phyloP scores from a whole-genome alignment of 2,888 invertebrate genomes.

The Cerastoderma edule region DNA sequence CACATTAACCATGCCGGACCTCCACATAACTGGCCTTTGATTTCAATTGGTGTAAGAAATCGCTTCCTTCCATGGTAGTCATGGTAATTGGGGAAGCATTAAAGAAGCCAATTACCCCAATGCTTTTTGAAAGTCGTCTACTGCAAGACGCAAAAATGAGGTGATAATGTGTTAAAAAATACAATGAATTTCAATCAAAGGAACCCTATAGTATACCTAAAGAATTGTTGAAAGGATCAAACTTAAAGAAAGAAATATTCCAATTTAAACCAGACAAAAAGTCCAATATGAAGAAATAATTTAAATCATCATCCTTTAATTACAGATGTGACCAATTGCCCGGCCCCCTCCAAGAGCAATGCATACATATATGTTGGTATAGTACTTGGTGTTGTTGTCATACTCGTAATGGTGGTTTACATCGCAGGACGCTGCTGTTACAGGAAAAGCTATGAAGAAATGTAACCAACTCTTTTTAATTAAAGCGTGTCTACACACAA shows the following conservation, averaged over 20 bases:
- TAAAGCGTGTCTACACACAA: too few species aligned
- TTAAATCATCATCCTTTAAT: neutral
- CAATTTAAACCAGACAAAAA: neutral
- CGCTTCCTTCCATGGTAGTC: too few species aligned
- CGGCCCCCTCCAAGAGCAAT: neutral
- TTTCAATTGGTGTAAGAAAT: too few species aligned
- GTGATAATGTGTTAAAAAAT: neutral
- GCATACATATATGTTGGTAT: slow-evolving; percentile 17
- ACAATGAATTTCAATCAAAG: neutral
- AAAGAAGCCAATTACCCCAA: too few species aligned
- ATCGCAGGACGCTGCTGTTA: slow-evolving; percentile 15
- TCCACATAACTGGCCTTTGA: too few species aligned
- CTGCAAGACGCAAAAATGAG: too few species aligned
- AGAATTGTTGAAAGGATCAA: neutral
- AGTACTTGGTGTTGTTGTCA: slow-evolving; percentile 3
- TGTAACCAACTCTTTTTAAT: too few species aligned
- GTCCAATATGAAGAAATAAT: neutral
- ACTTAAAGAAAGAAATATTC: neutral
- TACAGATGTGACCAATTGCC: slow-evolving; percentile 6
- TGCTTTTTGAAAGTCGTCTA: too few species aligned
- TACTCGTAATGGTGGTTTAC: slow-evolving; percentile 10
- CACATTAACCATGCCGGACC: too few species aligned
- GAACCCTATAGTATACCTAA: neutral
- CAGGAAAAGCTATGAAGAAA: slow-evolving; percentile 13
- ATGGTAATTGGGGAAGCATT: too few species aligned